Evolutionary conservation across 2,888 invertebrate genomes (phyloP).

Genomic region (Dromius quadrimaculatus): DNA sequence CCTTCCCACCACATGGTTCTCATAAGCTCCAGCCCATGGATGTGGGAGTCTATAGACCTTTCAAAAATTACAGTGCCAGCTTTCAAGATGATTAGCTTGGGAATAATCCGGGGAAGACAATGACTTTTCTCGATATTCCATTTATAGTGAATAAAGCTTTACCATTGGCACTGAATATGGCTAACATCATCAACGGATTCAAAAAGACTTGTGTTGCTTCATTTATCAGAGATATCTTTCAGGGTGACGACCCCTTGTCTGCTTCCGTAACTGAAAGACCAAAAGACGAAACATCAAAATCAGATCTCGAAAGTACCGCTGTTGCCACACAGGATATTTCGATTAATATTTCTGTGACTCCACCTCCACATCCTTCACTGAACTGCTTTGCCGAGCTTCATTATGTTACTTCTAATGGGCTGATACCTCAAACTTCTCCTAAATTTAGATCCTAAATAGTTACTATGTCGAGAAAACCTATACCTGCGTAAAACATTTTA

Average conservation of each 20-base stretch:
- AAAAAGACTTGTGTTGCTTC: background rate
- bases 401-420: too few species aligned
- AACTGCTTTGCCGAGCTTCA: too few species aligned
- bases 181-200: background rate
- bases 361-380: too few species aligned
- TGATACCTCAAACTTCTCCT: too few species aligned
- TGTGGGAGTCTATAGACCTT: conserved; percentile 2
- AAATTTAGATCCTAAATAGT: too few species aligned
- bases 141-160: background rate
- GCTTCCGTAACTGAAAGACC: background rate
- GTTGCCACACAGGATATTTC: too few species aligned
- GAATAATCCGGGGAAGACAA: background rate
- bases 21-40: conserved; percentile 10
- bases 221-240: background rate
- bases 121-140: background rate
- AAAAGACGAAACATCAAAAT: background rate
- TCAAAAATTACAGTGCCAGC: background rate
- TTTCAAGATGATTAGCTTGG: background rate
- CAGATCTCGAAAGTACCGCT: too few species aligned
- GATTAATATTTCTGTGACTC: too few species aligned
- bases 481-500: too few species aligned
- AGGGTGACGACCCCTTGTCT: too few species aligned
- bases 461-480: too few species aligned
- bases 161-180: background rate
- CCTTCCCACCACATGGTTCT: conserved; percentile 23